These are phyloP conservation scores for Drosophila ironensis DNA, from an alignment of 1,140 invertebrate species.

Conservation along the genomic window DNA sequence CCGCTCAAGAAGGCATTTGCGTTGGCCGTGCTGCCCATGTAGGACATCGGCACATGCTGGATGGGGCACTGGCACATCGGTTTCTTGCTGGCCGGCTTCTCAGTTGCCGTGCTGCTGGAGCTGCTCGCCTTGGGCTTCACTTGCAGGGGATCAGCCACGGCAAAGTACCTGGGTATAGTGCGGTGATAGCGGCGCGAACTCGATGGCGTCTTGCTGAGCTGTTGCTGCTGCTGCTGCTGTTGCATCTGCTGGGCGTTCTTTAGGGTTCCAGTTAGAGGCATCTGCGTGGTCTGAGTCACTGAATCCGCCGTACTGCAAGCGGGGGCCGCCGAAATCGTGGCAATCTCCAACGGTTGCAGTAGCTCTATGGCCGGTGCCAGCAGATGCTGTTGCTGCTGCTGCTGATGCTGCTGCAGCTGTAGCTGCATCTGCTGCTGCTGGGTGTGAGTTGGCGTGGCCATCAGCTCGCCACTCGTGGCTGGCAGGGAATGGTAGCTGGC, in stretches of 20 bases:
- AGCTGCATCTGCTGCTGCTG: conserved; percentile 41
- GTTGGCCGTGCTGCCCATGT: conserved; percentile 78
- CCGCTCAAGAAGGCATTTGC: conserved; percentile 67
- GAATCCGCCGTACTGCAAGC: conserved; percentile 47
- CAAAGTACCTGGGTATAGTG: conserved; percentile 81
- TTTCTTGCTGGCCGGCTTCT: conserved; percentile 64
- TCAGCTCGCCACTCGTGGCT: conserved; percentile 38
- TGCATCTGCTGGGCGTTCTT: conserved; percentile 44
- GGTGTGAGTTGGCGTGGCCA: conserved; percentile 50
- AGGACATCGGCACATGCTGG: conserved; percentile 82
- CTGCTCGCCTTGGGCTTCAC: conserved; percentile 55
- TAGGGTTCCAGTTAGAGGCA: conserved; percentile 46
- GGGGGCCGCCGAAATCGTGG: conserved; percentile 49
- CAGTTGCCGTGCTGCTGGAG: conserved; percentile 30
- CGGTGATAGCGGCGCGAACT: conserved; percentile 80
- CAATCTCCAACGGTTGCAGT: conserved; percentile 59
- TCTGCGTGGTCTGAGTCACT: conserved; percentile 63
- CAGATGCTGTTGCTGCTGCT: conserved; percentile 45
- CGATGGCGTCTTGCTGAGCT: conserved; percentile 64
- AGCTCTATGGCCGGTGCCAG: conserved; percentile 48
- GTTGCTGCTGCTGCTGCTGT: conserved; percentile 33
- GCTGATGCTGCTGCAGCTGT: conserved; percentile 47
- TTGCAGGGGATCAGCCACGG: conserved; percentile 72
- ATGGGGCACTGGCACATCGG: conserved; percentile 81
- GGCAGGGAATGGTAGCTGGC: conserved; percentile 71